Percentiles rank a stretch among this genome's conserved stretches.
Evolutionary conservation across 2,797 vertebrate species (phyloP).

Genomic region (Sparus aurata): DNA sequence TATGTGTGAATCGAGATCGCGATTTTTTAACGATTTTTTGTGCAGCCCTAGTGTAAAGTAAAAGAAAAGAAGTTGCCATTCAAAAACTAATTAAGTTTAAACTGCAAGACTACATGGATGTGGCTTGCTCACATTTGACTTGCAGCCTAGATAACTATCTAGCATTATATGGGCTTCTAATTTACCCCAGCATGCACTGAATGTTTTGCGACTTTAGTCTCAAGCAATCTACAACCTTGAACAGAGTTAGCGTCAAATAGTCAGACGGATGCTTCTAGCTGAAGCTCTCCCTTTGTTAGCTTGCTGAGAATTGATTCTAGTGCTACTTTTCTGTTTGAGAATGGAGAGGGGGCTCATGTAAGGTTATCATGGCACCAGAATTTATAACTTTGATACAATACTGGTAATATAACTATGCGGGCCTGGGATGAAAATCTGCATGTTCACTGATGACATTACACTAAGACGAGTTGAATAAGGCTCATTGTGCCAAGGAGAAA

Average conservation of each 20-base stretch:
- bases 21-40: too few species aligned
- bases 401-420: too few species aligned
- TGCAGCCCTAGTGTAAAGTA: too few species aligned
- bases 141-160: background rate
- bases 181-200: background rate
- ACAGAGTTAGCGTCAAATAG: background rate
- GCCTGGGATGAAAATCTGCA: background rate
- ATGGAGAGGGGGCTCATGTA: background rate
- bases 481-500: slow-evolving; percentile 32
- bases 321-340: background rate
- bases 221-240: slow-evolving; percentile 12
- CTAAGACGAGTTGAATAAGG: slow-evolving; percentile 1
- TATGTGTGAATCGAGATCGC: too few species aligned
- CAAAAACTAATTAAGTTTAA: background rate
- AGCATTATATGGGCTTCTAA: background rate
- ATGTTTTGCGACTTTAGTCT: background rate
- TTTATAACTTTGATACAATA: too few species aligned
- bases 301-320: background rate
- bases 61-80: too few species aligned
- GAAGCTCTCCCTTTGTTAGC: background rate
- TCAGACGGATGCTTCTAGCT: slow-evolving; percentile 1
- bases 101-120: background rate
- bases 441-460: slow-evolving; percentile 22
- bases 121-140: slow-evolving; percentile 17
- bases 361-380: too few species aligned